These are phyloP conservation scores for Anniella stebbinsi DNA, from an alignment of 2,797 vertebrate species.

Conservation along the genomic window DNA sequence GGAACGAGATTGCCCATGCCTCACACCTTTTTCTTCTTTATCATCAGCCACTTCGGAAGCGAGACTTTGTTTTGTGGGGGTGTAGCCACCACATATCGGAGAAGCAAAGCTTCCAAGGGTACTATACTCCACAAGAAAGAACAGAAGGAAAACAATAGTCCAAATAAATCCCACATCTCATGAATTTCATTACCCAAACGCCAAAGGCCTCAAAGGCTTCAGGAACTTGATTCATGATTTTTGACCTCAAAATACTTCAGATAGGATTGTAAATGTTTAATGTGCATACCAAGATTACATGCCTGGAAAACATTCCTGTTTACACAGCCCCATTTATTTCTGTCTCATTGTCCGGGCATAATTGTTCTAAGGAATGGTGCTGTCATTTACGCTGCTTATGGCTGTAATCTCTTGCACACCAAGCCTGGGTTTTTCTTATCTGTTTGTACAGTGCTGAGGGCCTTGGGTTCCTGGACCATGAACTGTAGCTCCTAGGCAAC, in stretches of 20 bases:
- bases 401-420: slow-evolving; percentile 28
- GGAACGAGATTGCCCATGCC: background rate
- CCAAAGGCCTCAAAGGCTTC: background rate
- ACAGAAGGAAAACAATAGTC: background rate
- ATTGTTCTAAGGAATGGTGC: slow-evolving; percentile 15
- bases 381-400: slow-evolving; percentile 9
- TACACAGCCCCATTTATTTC: slow-evolving; percentile 12
- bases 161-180: slow-evolving; percentile 6
- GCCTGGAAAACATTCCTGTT: slow-evolving; percentile 10
- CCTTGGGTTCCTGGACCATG: slow-evolving; percentile 10
- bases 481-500: slow-evolving; percentile 28
- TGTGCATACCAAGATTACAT: slow-evolving; percentile 4
- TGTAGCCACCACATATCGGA: background rate
- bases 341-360: background rate
- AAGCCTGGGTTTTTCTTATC: slow-evolving; percentile 38
- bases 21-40: background rate
- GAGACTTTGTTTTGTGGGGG: background rate
- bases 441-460: slow-evolving; percentile 25
- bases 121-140: background rate
- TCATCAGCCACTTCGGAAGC: background rate
- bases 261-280: slow-evolving; percentile 21
- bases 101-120: background rate
- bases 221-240: slow-evolving; percentile 11
- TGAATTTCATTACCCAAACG: slow-evolving; percentile 13
- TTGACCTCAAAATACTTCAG: slow-evolving; percentile 9